phyloP scores from a whole-genome alignment of 2,113 vertebrate genomes.

The Emydura subglobosa region DNA sequence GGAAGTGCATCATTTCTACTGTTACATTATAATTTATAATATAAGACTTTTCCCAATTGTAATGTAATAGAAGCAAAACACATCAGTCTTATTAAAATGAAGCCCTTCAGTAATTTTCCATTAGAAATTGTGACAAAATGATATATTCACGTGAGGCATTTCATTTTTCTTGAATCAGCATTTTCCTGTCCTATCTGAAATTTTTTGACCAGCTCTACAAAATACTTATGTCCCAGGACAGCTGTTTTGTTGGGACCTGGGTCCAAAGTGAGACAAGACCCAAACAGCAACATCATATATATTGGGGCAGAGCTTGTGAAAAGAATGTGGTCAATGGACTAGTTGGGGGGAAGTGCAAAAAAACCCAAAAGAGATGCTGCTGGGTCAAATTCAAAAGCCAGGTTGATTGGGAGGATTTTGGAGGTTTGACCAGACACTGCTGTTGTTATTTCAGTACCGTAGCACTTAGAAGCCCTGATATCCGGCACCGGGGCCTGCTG shows the following conservation, averaged over 20 bases:
- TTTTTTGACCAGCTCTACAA: neutral
- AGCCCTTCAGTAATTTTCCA: neutral
- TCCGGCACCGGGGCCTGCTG: neutral
- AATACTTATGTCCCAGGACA: neutral
- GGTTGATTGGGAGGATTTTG: neutral
- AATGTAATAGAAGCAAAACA: neutral
- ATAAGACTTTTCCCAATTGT: neutral
- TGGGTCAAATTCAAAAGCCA: neutral
- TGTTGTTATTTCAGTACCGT: neutral
- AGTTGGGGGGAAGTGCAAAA: neutral
- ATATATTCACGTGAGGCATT: neutral
- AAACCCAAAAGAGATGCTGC: neutral
- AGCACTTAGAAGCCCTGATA: neutral
- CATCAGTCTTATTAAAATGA: neutral
- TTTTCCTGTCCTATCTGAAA: neutral
- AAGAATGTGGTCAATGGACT: neutral
- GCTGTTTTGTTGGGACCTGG: neutral
- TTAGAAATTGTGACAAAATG: neutral
- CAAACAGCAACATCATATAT: neutral
- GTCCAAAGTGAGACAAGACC: neutral
- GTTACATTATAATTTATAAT: too few species aligned
- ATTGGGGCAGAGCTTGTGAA: neutral
- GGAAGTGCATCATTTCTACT: neutral
- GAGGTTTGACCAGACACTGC: neutral
- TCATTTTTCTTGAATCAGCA: neutral